These are phyloP conservation scores for Magallana ariakensis DNA, from an alignment of 1,140 invertebrate species.

Conservation along the genomic window DNA sequence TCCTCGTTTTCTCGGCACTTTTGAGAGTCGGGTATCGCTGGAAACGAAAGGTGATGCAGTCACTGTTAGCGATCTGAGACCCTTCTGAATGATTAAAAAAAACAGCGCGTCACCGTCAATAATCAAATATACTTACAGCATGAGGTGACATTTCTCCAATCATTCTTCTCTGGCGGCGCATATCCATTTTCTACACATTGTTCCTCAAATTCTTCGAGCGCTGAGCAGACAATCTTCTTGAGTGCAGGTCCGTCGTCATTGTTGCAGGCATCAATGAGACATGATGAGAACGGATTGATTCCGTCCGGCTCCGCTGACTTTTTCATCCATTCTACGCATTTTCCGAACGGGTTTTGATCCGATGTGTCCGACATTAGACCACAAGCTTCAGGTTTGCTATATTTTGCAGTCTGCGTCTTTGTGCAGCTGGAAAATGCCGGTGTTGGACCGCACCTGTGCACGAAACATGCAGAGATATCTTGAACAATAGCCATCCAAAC, in stretches of 20 bases:
- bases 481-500: not conserved
- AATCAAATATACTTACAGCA: not conserved
- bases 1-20: constrained; percentile 15
- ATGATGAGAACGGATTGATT: not conserved
- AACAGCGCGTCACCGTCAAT: too few species aligned
- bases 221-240: not conserved
- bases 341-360: not conserved
- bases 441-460: not conserved
- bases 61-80: too few species aligned
- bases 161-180: not conserved
- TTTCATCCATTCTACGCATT: not conserved
- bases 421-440: not conserved
- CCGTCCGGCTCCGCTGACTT: not conserved
- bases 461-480: too few species aligned
- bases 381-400: not conserved
- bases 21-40: not conserved
- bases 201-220: not conserved
- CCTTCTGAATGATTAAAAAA: too few species aligned
- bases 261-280: not conserved
- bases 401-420: not conserved
- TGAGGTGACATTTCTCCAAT: constrained; percentile 2
- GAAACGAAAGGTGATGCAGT: not conserved
- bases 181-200: constrained; percentile 21
- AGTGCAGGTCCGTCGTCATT: not conserved
- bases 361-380: not conserved